Base-by-base conservation (phyloP, 2,888 invertebrate genomes). In the Dolichopus griseipennis region DNA sequence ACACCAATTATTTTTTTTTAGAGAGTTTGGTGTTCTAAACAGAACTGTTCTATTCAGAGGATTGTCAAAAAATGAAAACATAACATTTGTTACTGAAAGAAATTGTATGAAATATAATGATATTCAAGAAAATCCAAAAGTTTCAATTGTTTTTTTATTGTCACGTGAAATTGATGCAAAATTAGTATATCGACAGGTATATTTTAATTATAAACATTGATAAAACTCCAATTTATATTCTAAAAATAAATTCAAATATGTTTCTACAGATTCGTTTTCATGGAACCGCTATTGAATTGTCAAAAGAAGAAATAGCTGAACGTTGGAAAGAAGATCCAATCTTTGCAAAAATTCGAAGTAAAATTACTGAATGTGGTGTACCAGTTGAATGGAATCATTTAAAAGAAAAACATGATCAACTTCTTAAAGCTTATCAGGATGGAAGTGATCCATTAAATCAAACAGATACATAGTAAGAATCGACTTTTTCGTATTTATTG, bases 11-110 rank as follows among this genome's bases (percentile, higher is more conserved):
- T 66, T 27, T 61, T 43, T 70, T 67, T 41, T 10, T 37, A 77
- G 77, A 4, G 75, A 80, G 70, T 76, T 74, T 67, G 77, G 76
- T 1, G 75, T 77, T 3, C 72, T 80, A 3, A 79, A 79, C 68
- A 79, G 80, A 0, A 75, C 76, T 0, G 76, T 80, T 5, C 64
- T 76, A 0, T 80, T 75, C 69, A 76, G 80, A 0, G 80, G 80
- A 0, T 70, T 79, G 0, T 72, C 72, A 64, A 62, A 5, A 62
- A 61, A 18, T 9, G 64, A 65, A 33, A 64, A 72, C 8, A 70
- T 81, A 7, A 72, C 72, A 27, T 79, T 78, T 67, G 74, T 78
- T 0, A 79, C 80, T 2, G 78, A 79, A 66, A 75, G 73, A 2
- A 78, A 75, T 67, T 74, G 76, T 1, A 75, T 75, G 15, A 81